phyloP scores from a whole-genome alignment of 1,140 invertebrate species.

The Dreissena rostriformis region DNA sequence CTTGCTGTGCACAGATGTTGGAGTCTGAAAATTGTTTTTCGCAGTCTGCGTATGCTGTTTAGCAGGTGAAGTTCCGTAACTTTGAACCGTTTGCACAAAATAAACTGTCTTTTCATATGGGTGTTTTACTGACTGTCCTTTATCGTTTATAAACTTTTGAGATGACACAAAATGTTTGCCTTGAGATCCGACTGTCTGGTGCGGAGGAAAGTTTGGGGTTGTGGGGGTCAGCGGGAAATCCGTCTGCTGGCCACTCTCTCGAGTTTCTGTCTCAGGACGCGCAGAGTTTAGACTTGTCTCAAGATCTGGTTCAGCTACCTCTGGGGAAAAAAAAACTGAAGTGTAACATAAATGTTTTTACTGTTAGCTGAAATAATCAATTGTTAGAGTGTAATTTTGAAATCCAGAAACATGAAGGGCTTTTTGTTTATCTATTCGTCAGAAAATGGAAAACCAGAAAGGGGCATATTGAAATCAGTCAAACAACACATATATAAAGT shows the following conservation, averaged over 20 bases:
- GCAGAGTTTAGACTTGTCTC: neutral
- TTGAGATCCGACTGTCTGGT: neutral
- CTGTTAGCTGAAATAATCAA: too few species aligned
- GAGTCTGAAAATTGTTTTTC: too few species aligned
- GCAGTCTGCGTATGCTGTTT: neutral
- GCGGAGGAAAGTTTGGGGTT: slow-evolving; percentile 10
- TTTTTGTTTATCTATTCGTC: too few species aligned
- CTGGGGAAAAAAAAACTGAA: too few species aligned
- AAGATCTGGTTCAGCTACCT: too few species aligned
- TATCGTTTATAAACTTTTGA: slow-evolving; percentile 37
- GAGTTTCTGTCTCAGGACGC: slow-evolving; percentile 3
- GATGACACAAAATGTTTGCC: slow-evolving; percentile 44
- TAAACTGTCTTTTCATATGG: slow-evolving; percentile 54
- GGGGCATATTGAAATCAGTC: too few species aligned
- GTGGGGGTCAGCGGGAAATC: slow-evolving; percentile 40
- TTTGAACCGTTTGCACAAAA: slow-evolving; percentile 36
- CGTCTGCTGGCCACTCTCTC: slow-evolving; percentile 41
- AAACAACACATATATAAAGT: too few species aligned
- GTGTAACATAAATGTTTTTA: too few species aligned
- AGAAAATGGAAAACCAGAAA: too few species aligned
- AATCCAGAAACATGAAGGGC: too few species aligned
- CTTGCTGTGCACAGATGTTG: neutral
- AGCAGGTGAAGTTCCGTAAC: slow-evolving; percentile 4
- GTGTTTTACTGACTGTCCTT: slow-evolving; percentile 46
- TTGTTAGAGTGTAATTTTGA: too few species aligned